These are phyloP conservation scores for Potorous gilbertii DNA, from an alignment of 2,797 vertebrate species.

Conservation along the genomic window DNA sequence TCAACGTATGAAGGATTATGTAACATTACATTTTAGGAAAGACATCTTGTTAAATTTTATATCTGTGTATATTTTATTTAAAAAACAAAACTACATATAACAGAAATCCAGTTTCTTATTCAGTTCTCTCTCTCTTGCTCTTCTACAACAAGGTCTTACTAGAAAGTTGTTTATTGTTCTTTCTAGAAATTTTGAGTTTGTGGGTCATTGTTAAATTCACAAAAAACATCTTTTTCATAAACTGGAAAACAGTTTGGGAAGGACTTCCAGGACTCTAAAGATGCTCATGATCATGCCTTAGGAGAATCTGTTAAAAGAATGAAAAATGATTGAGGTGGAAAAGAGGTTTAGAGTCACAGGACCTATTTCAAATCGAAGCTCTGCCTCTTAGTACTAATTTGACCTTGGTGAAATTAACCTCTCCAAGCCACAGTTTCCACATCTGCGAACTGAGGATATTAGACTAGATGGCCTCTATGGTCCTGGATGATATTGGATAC, in stretches of 20 bases:
- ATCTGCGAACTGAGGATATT: not conserved
- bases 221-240: not conserved
- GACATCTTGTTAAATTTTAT: not conserved
- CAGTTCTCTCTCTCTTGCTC: not conserved
- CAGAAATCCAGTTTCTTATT: not conserved
- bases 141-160: not conserved
- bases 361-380: not conserved
- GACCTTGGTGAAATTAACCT: not conserved
- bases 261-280: not conserved
- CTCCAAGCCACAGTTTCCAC: not conserved
- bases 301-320: not conserved
- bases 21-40: not conserved
- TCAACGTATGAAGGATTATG: not conserved
- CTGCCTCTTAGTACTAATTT: not conserved
- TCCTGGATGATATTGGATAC: not conserved
- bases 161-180: not conserved
- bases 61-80: not conserved
- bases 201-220: not conserved
- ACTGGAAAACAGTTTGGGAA: not conserved
- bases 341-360: not conserved
- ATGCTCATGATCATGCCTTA: not conserved
- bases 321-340: not conserved
- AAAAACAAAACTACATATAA: not conserved
- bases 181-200: not conserved
- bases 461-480: not conserved